These are phyloP conservation scores for Lordiphosa stackelbergi DNA, from an alignment of 1,140 invertebrate genomes.

Conservation along the genomic window DNA sequence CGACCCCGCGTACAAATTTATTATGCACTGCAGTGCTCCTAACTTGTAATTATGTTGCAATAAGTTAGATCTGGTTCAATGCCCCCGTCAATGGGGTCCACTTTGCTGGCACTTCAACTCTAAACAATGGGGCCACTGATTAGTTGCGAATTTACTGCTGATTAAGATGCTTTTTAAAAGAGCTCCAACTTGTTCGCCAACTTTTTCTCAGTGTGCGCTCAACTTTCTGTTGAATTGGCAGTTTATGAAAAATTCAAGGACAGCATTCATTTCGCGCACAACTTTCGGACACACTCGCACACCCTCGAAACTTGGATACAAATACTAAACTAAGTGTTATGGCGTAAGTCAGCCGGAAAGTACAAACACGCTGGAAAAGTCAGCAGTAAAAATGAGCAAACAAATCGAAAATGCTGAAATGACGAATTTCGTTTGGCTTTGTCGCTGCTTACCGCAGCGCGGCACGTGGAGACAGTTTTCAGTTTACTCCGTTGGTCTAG, in stretches of 20 bases:
- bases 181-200: conserved; percentile 57
- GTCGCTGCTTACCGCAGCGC: conserved; percentile 4
- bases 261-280: conserved; percentile 58
- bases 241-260: conserved; percentile 71
- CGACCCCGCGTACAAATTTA: conserved; percentile 34
- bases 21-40: conserved; percentile 39
- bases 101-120: conserved; percentile 33
- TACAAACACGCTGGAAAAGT: conserved; percentile 39
- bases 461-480: conserved; percentile 4
- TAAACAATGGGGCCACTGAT: conserved; percentile 67
- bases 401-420: conserved; percentile 46
- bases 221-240: conserved; percentile 69
- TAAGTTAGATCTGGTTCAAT: conserved; percentile 34
- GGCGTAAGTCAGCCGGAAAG: conserved; percentile 23
- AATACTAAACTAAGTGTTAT: conserved; percentile 10
- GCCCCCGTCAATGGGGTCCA: conserved; percentile 15
- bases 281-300: conserved; percentile 14
- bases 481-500: background rate
- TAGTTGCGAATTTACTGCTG: conserved; percentile 74
- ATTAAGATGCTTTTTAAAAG: conserved; percentile 69
- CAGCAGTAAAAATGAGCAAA: conserved; percentile 48
- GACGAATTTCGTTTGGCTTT: conserved; percentile 14
- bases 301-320: conserved; percentile 46
- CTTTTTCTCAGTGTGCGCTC: conserved; percentile 31
- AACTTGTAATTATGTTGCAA: conserved; percentile 67